Conservation (phyloP, 1,140 invertebrate genomes). For the Aradophagus sp. region DNA sequence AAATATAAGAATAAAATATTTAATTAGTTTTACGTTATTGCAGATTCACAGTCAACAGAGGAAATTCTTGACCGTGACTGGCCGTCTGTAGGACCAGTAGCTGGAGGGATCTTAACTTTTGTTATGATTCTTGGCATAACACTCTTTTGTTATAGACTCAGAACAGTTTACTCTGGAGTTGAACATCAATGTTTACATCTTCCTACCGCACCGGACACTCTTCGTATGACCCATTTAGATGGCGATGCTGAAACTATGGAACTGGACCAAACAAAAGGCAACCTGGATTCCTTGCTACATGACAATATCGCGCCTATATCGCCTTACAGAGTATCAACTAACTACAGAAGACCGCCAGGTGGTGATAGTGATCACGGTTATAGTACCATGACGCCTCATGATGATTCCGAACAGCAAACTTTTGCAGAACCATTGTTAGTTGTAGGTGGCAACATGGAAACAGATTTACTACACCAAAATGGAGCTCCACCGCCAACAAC, state of each 20-base stretch:
- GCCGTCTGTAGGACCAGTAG: conserved; percentile 79
- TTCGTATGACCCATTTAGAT: conserved; percentile 71
- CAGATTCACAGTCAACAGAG: conserved; percentile 73
- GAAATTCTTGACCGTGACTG: conserved; percentile 73
- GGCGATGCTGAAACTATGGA: conserved; percentile 66
- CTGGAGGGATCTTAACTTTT: conserved; percentile 79
- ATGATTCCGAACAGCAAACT: conserved; percentile 87
- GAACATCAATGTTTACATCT: conserved; percentile 72
- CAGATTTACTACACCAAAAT: conserved; percentile 63
- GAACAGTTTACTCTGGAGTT: conserved; percentile 68
- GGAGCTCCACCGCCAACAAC: conserved; percentile 69
- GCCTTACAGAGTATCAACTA: conserved; percentile 89
- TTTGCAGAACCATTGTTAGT: conserved; percentile 79
- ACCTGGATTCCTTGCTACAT: conserved; percentile 78
- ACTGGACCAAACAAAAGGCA: conserved; percentile 68
- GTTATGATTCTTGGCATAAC: conserved; percentile 78
- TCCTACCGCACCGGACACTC: conserved; percentile 68
- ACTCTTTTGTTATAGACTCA: conserved; percentile 79
- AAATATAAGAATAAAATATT: too few species aligned
- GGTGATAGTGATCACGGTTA: conserved; percentile 95
- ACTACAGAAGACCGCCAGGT: conserved; percentile 85
- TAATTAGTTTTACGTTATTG: too few species aligned
- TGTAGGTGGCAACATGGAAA: conserved; percentile 70
- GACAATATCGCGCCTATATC: conserved; percentile 82
- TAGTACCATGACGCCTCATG: conserved; percentile 95